Conservation (phyloP, 2,888 invertebrate genomes). For the Hermaeophaga mercurialis region DNA sequence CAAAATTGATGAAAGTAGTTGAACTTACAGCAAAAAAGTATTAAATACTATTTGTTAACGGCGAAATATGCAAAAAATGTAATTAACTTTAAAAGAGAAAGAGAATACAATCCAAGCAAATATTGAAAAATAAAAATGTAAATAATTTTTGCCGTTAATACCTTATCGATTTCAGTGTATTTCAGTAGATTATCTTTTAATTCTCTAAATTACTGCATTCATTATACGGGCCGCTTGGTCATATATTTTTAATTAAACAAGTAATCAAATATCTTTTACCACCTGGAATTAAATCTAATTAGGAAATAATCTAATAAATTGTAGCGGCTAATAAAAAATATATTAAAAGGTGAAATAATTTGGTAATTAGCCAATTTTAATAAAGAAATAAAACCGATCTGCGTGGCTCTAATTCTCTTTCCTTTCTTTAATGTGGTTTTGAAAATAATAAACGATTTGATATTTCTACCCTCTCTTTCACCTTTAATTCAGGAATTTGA, state of each 20-base stretch:
- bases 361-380: conserved; percentile 8
- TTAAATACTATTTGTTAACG: too few species aligned
- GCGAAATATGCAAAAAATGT: too few species aligned
- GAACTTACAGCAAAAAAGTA: too few species aligned
- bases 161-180: too few species aligned
- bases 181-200: too few species aligned
- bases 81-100: too few species aligned
- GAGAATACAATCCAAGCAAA: too few species aligned
- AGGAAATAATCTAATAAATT: conserved; percentile 6
- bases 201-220: too few species aligned
- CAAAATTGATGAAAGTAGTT: too few species aligned
- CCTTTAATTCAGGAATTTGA: conserved; percentile 5
- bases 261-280: conserved; percentile 8
- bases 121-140: too few species aligned
- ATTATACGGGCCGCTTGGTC: too few species aligned
- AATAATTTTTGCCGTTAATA: too few species aligned
- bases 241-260: background rate
- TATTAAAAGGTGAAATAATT: conserved; percentile 9
- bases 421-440: conserved; percentile 9
- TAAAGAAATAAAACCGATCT: conserved; percentile 1
- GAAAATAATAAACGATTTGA: conserved; percentile 8
- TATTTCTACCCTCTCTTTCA: conserved; percentile 1
- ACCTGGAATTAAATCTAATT: conserved; percentile 1
- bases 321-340: conserved; percentile 1
- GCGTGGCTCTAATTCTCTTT: background rate